Base-by-base conservation (phyloP, 1,140 invertebrate genomes). In the Chlorops oryzae region DNA sequence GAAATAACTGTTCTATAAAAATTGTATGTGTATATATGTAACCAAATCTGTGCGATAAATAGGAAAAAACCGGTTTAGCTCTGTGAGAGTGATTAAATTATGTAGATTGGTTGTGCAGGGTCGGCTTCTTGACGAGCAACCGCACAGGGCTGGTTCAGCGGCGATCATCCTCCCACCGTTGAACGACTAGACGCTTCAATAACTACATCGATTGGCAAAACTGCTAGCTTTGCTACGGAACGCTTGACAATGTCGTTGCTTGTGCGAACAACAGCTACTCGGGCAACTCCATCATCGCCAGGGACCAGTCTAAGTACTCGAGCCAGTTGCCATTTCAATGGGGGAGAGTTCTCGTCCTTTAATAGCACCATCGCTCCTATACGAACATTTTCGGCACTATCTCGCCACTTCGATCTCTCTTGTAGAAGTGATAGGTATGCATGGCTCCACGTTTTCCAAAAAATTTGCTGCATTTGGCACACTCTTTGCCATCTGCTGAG, bases 141-240 rank as follows among this genome's bases (percentile, higher is more conserved):
- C n/a, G n/a, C n/a, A n/a, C n/a, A n/a, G n/a, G n/a, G n/a, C n/a
- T n/a, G n/a, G n/a, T n/a, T n/a, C n/a, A n/a, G 2, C 32, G 12
- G 13, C 46, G 49, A 37, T 27, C 34, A 51, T 51, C n/a, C 41
- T 50, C 48, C 48, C 39, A 17, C 39, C 48, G 18, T 42, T 50
- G 39, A 15, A 42, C 42, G 39, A 18, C 18, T 34, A 7, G 5
- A 20, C 13, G 18, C 15, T 37, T 43, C 27, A 42, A 46, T n/a
- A n/a, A n/a, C n/a, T n/a, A n/a, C 24, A 22, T 43, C 41, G n/a
- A 51, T 34, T 15, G 49, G 49, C 6, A 44, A 18, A 13, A 44
- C n/a, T 7, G 34, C 35, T 17, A 51, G 22, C 22, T 51, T 51
- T 17, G 27, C 22, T 9, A 51, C 32, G 15, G 49, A 40, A 7